phyloP scores from a whole-genome alignment of 2,113 vertebrate genomes.

The Otus sunia region DNA sequence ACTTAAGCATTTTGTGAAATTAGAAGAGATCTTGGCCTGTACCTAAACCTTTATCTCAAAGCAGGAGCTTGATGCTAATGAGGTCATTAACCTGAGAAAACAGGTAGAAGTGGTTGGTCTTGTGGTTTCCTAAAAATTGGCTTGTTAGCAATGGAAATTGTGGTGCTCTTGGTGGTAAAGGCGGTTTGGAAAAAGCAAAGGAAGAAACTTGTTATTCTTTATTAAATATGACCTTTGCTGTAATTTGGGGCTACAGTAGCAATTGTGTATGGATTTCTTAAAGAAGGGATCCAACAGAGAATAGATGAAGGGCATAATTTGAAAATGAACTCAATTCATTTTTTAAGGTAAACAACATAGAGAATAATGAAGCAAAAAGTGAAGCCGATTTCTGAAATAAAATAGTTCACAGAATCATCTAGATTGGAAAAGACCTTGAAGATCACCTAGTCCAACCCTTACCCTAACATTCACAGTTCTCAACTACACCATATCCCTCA shows the following conservation, averaged over 20 bases:
- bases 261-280: neutral
- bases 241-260: neutral
- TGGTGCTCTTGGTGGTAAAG: neutral
- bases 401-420: neutral
- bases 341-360: neutral
- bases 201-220: neutral
- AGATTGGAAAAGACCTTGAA: too few species aligned
- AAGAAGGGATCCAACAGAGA: neutral
- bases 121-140: neutral
- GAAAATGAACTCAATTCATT: neutral
- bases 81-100: neutral
- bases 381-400: neutral
- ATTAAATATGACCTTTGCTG: neutral
- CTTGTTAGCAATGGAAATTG: neutral
- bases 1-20: neutral
- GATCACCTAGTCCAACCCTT: too few species aligned
- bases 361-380: constrained; percentile 6
- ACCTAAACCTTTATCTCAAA: neutral
- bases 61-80: neutral
- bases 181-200: neutral
- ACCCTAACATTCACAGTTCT: too few species aligned
- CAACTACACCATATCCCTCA: too few species aligned
- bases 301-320: neutral
- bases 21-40: neutral
- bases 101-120: neutral